These are phyloP conservation scores for Heliocidaris tuberculata DNA, from an alignment of 35 echinoderm and acorn worm genomes.

Conservation along the genomic window DNA sequence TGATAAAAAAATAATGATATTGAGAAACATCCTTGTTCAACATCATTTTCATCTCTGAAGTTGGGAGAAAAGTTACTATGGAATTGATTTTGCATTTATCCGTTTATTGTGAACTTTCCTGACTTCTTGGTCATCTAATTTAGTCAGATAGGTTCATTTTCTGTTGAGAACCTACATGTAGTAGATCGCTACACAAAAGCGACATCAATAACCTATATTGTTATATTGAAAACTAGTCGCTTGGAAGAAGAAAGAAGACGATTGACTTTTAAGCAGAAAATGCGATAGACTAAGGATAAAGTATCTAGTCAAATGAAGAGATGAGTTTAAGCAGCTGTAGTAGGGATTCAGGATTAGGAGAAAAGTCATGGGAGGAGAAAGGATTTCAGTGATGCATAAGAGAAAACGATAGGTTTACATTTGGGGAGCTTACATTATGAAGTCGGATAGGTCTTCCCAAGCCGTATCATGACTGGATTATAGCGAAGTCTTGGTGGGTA, in stretches of 20 bases:
- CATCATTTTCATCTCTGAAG: no score
- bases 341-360: background rate
- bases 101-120: background rate
- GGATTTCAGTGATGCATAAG: background rate
- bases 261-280: background rate
- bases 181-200: background rate
- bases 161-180: background rate
- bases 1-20: no score
- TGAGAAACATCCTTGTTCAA: no score
- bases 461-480: background rate
- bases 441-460: background rate
- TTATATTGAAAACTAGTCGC: background rate
- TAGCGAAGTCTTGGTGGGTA: background rate
- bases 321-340: background rate
- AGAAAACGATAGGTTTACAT: background rate
- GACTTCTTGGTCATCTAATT: background rate
- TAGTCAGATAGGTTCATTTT: background rate
- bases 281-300: background rate
- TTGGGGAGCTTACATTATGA: background rate
- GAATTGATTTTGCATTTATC: no score
- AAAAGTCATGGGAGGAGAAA: background rate
- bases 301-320: background rate
- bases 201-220: conserved; percentile 2
- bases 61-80: no score
- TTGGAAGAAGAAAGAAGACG: background rate